Evolutionary conservation across 37 sponge, comb jelly and placozoan species (phyloP), one percentile per base, ranked within the genome.

Genomic region (Hexactinellida sp.): DNA sequence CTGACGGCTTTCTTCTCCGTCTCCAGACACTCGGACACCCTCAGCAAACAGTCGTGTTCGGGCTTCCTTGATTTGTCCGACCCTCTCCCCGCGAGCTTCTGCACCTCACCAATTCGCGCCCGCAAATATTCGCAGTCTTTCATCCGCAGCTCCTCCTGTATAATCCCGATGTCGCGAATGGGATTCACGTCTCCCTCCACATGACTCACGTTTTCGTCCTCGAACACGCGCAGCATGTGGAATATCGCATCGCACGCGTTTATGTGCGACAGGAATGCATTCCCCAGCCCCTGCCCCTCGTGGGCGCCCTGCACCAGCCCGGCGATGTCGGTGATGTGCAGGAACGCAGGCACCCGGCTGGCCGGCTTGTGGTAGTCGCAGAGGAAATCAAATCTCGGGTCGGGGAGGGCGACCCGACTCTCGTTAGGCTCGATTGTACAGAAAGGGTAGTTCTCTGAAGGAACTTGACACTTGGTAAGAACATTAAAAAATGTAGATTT

Each of bases 391-490:
- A 87, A 97, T 35, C 99, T 55, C 24, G 54, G 90, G 71, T 97
- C 99, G 0, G 99, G 99, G 23, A 97, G 95, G 34, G 92, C 89
- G 7, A 97, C 99, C 23, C 99, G 92, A 90, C 97, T 97, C 88
- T 97, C 95, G 89, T 97, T 94, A 34, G 95, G 98, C 37, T 97
- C 95, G 37, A 97, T 97, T 38, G 99, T 97, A 89, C 99, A 97
- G 93, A 97, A 97, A 16, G 99, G 99, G 39, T 95, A 97, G 89
- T 97, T 97, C 83, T 97, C 99, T 34, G 99, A 95, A 51, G 99
- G 85, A 37, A 91, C 96, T 41, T 86, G 83, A 52, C 92, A 93
- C 85, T 94, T 93, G 24, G 95, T 95, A 82, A 97, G 85, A 21
- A 94, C 94, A 84, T 97, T 97, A 88, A 97, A 97, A 88, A 97